Percentiles rank a stretch among this genome's conserved stretches.
phyloP scores from a whole-genome alignment of 2,888 invertebrate genomes.

The Dexiosoma caninum region DNA sequence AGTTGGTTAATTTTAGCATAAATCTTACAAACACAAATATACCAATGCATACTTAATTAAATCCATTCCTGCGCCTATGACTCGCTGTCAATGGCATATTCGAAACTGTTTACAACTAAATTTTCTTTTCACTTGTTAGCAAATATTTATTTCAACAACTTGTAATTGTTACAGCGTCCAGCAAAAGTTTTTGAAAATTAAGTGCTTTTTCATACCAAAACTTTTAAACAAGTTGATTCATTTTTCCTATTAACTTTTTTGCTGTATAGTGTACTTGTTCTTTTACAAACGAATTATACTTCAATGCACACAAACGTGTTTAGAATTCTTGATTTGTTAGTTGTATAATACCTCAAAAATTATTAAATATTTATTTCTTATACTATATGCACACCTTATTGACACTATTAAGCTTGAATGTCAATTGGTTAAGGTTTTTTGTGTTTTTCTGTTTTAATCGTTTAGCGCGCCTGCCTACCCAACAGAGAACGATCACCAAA shows the following conservation, averaged over 20 bases:
- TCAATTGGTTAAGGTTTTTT: neutral
- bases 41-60: constrained; percentile 37
- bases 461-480: too few species aligned
- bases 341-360: neutral
- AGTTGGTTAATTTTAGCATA: neutral
- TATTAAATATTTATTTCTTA: constrained; percentile 1
- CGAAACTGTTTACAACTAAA: neutral
- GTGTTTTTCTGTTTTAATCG: too few species aligned
- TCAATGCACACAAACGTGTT: constrained; percentile 12
- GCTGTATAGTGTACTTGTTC: neutral
- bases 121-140: neutral
- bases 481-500: too few species aligned
- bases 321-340: neutral
- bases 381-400: neutral
- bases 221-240: too few species aligned
- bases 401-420: constrained; percentile 1
- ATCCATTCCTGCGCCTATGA: constrained; percentile 17
- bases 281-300: neutral
- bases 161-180: neutral
- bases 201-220: neutral
- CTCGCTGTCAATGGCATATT: neutral
- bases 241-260: neutral
- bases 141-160: neutral
- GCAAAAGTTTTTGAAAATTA: neutral
- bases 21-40: too few species aligned